These are phyloP conservation scores for Paralichthys olivaceus DNA, from an alignment of 2,113 vertebrate species.

Conservation along the genomic window DNA sequence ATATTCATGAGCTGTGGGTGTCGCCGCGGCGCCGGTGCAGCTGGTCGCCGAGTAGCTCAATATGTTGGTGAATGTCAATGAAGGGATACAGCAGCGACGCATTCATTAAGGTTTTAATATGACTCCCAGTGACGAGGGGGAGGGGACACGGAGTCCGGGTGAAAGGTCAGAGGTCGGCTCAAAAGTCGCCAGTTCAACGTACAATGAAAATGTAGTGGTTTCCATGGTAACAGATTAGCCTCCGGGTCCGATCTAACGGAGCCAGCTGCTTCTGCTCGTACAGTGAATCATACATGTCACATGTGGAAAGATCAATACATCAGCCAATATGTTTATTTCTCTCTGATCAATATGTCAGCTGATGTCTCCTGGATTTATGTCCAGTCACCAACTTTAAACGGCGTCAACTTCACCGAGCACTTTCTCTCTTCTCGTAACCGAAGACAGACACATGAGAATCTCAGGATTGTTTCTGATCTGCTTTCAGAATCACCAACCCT, in stretches of 20 bases:
- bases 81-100: constrained; percentile 4
- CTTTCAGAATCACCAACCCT: no score
- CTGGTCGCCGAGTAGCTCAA: background rate
- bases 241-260: background rate
- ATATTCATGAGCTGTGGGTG: constrained; percentile 66
- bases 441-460: no score
- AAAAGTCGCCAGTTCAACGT: background rate
- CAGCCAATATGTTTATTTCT: no score
- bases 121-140: background rate
- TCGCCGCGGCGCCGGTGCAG: constrained; percentile 10
- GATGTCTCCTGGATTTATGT: constrained; percentile 20
- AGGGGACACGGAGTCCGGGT: background rate
- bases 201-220: background rate
- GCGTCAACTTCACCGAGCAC: no score
- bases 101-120: constrained; percentile 30
- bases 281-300: background rate
- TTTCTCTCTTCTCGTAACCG: no score
- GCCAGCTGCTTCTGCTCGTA: no score
- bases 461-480: no score
- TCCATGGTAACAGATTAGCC: constrained; percentile 13
- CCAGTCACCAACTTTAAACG: no score
- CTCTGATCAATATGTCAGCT: constrained; percentile 10
- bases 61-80: constrained; percentile 34
- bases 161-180: constrained; percentile 40
- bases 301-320: constrained; percentile 3